Conservation (phyloP, 2,888 invertebrate species). For the Therioaphis trifolii region DNA sequence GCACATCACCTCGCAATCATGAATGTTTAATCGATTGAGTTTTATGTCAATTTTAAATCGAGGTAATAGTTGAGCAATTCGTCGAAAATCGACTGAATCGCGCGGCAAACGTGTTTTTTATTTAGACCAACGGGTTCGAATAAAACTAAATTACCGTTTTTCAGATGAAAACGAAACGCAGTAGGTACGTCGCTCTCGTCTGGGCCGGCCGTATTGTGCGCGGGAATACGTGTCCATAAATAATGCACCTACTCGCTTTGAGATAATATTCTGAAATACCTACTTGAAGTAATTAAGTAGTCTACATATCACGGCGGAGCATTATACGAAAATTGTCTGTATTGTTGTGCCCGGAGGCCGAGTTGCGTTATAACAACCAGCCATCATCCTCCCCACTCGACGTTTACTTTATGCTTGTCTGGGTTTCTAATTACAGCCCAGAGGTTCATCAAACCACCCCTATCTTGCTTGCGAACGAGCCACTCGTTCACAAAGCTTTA, state of each 20-base stretch:
- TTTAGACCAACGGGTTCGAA: neutral
- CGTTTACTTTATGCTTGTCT: constrained; percentile 11
- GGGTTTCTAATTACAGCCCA: constrained; percentile 48
- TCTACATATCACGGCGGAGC: constrained; percentile 11
- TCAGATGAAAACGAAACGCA: neutral
- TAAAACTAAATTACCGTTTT: neutral
- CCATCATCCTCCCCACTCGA: neutral
- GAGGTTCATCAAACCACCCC: constrained; percentile 47
- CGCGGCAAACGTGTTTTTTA: too few relatives aligned
- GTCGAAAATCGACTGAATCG: too few relatives aligned
- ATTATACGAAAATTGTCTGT: constrained; percentile 27
- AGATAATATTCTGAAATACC: neutral
- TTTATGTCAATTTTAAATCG: too few relatives aligned
- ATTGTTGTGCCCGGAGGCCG: neutral
- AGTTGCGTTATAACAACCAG: neutral
- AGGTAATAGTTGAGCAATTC: too few relatives aligned
- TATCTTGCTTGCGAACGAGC: neutral
- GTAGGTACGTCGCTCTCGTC: too few relatives aligned
- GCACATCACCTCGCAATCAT: too few relatives aligned
- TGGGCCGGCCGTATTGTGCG: neutral
- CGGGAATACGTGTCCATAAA: neutral
- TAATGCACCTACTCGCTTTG: neutral
- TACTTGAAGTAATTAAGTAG: constrained; percentile 46
- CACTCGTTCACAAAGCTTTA: neutral
- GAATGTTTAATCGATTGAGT: too few relatives aligned